phyloP scores from a whole-genome alignment of 1,140 invertebrate genomes.

The Cardiocondyla obscurior region DNA sequence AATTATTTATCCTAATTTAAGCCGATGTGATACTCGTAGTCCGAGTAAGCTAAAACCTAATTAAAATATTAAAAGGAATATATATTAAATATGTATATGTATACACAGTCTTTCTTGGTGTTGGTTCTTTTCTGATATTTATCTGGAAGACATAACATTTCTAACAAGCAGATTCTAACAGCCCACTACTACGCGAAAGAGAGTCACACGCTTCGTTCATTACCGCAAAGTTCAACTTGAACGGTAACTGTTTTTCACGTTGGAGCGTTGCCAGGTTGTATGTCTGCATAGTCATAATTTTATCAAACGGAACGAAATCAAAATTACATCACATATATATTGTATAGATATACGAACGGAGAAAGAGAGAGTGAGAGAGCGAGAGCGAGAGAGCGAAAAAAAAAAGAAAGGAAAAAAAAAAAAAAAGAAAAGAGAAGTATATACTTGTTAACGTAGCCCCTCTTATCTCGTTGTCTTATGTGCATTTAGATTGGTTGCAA shows the following conservation, averaged over 20 bases:
- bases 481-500: slow-evolving; percentile 61
- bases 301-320: slow-evolving; percentile 40
- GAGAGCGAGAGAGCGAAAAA: background rate
- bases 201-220: slow-evolving; percentile 66
- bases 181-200: slow-evolving; percentile 67
- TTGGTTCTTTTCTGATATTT: slow-evolving; percentile 79
- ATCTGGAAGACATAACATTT: slow-evolving; percentile 75
- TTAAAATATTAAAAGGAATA: slow-evolving; percentile 40
- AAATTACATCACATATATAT: slow-evolving; percentile 53
- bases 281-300: slow-evolving; percentile 64
- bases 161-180: slow-evolving; percentile 79
- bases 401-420: background rate
- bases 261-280: slow-evolving; percentile 59
- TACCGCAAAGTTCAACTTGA: slow-evolving; percentile 62
- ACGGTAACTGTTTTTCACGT: slow-evolving; percentile 50
- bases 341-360: slow-evolving; percentile 6
- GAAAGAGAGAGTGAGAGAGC: background rate
- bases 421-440: background rate
- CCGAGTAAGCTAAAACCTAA: slow-evolving; percentile 61
- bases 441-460: slow-evolving; percentile 60
- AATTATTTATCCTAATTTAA: slow-evolving; percentile 72
- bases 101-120: slow-evolving; percentile 80
- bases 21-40: slow-evolving; percentile 64
- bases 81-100: slow-evolving; percentile 43
- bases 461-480: slow-evolving; percentile 53